These are phyloP conservation scores for Mythimna vitellina DNA, from an alignment of 2,888 invertebrate species.

Conservation along the genomic window DNA sequence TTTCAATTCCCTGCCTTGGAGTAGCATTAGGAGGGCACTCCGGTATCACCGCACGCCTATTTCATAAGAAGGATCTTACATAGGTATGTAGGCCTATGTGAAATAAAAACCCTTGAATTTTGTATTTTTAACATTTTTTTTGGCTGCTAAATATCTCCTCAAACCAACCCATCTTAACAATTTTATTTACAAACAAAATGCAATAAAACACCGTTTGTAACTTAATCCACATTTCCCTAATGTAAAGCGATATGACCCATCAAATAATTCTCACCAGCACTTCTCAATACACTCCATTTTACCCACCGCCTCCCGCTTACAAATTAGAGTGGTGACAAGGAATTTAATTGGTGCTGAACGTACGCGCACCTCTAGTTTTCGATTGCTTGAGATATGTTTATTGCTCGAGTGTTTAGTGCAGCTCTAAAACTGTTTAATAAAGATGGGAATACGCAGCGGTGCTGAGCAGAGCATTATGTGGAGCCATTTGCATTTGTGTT, in stretches of 20 bases:
- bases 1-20: too few relatives aligned
- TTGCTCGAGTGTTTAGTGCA: conserved; percentile 57
- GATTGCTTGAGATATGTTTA: conserved; percentile 71
- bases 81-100: too few relatives aligned
- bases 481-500: conserved; percentile 12
- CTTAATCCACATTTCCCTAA: conserved; percentile 20
- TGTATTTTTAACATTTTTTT: too few relatives aligned
- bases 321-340: conserved; percentile 71
- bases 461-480: background rate
- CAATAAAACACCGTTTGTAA: background rate
- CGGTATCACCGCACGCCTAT: too few relatives aligned
- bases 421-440: conserved; percentile 59
- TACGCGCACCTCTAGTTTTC: conserved; percentile 70
- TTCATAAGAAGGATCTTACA: too few relatives aligned
- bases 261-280: conserved; percentile 70
- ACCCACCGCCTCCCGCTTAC: conserved; percentile 59
- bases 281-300: conserved; percentile 71
- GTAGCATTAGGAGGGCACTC: too few relatives aligned
- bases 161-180: too few relatives aligned
- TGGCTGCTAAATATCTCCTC: too few relatives aligned
- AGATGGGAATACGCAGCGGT: conserved; percentile 32
- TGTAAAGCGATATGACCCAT: conserved; percentile 64
- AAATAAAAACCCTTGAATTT: too few relatives aligned
- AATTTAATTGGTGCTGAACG: conserved; percentile 62
- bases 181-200: background rate